Percentiles rank a stretch among this genome's conserved stretches.
Conservation (phyloP, 2,888 invertebrate species). For the Eristalis intricaria region DNA sequence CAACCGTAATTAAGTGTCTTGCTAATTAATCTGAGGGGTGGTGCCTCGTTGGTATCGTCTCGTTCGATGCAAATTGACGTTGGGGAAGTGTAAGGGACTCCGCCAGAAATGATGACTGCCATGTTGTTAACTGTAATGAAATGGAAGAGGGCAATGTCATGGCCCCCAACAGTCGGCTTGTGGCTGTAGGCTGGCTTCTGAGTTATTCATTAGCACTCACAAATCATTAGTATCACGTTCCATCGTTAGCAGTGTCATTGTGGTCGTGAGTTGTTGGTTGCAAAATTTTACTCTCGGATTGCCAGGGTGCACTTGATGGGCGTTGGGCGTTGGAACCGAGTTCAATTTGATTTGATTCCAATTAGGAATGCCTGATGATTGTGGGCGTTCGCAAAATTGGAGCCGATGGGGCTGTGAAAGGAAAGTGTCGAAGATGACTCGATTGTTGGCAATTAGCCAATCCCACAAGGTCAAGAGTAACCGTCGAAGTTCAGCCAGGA, state of each 20-base stretch:
- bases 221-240: conserved; percentile 23
- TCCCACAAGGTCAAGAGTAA: too few relatives aligned
- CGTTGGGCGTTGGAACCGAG: conserved; percentile 14
- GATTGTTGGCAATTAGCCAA: too few relatives aligned
- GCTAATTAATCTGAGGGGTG: conserved; percentile 79
- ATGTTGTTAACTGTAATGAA: conserved; percentile 30
- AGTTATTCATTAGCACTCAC: conserved; percentile 58
- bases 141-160: conserved; percentile 10
- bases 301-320: conserved; percentile 17
- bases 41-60: too few relatives aligned
- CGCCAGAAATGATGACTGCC: conserved; percentile 43
- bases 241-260: not conserved
- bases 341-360: conserved; percentile 49
- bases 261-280: conserved; percentile 26
- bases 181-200: conserved; percentile 32
- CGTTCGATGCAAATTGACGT: conserved; percentile 8
- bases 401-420: not conserved
- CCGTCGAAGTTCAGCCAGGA: too few relatives aligned
- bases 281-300: conserved; percentile 8
- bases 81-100: conserved; percentile 1
- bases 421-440: not conserved
- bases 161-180: not conserved
- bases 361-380: conserved; percentile 43
- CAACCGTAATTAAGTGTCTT: conserved; percentile 81
- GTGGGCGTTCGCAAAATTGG: not conserved